Base-by-base conservation (phyloP, 2,797 vertebrate species). In the Tragopan temminckii region DNA sequence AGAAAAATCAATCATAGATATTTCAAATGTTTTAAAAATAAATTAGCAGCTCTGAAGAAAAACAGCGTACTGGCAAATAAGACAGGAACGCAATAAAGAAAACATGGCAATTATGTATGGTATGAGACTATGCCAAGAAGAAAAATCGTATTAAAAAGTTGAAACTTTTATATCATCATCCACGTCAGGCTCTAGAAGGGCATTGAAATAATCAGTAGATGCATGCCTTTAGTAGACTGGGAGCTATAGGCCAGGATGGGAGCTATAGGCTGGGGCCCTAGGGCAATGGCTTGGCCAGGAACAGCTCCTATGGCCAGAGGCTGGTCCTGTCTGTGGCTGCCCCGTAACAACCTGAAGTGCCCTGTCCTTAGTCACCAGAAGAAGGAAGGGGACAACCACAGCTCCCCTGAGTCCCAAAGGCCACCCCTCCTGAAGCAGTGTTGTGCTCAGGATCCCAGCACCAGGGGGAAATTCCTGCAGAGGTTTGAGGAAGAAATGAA, bases 1-100 rank as follows among this genome's bases (percentile, higher is more conserved):
- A 85, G 45, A 91, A 91, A 88, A 88, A 87, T 5, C 70, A n/a
- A 81, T 74, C 31, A 45, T 11, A 72, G n/a, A 14, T 77, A 77
- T 53, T 43, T 87, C 48, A 85, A 83, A 61, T 53, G 15, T 74
- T 90, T 76, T 15, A 52, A 79, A 91, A 93, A 85, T 55, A 62
- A 81, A 77, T 42, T 20, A 85, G 9, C 27, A 42, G 8, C 23
- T 90, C 70, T 55, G 25, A 80, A 57, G 53, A 61, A 82, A 74
- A 85, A 2, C 16, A 35, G 12, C 7, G 31, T 46, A 35, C 18
- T 70, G 9, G 64, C 25, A 95, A 89, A 63, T 77, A 82, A 93
- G 48, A 42, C 25, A 82, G 42, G 53, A 86, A 89, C 70, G 52
- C 43, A 42, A 29, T 20, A 75, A 80, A 10, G 52, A 81, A 76